Evolutionary conservation across 2,113 vertebrate species (phyloP), one percentile per base, ranked within the genome.

Genomic region (Poicephalus gulielmi): DNA sequence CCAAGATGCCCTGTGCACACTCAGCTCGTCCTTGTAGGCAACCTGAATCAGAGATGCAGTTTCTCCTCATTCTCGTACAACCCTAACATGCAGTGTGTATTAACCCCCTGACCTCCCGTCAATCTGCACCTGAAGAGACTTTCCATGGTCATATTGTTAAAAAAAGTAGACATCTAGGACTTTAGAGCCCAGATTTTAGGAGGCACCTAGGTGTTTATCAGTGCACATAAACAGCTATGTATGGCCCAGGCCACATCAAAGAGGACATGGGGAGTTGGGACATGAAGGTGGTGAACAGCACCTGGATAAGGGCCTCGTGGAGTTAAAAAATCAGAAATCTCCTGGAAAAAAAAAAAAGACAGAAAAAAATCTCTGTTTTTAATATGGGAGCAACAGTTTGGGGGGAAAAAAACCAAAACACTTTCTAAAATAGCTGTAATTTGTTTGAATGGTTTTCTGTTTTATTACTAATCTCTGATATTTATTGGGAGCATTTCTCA

Each of bases 71-170:
- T 20, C 37, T 44, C 0, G 0, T 37, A 79, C n/a, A 80, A 44
- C 9, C 19, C 60, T 70, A 83, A 81, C 7, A 39, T 1, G 2
- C 11, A 33, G 22, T 7, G 22, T 0, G 0, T 24, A n/a, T 70
- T 63, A 88, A 83, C 19, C 31, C 37, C 74, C 43, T 66, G 66
- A 63, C n/a, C 35, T 73, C 23, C 39, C 5, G 3, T 22, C 53
- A 33, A 1, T 25, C 41, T 64, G 33, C 44, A 77, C 41, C 27
- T 49, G 55, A 59, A 71, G 47, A 88, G 15, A 73, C 2, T 75
- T 67, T 67, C 30, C 18, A 63, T 16, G 13, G 49, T 50, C 4
- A 15, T 50, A 75, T 75, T 81, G 35, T 14, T 33, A 43, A 75
- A 87, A 92, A 49, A 3, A 63, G 50, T 3, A 83, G 53, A 59